Conservation (phyloP, 2,113 vertebrate species). For the Crotalus tigris region DNA sequence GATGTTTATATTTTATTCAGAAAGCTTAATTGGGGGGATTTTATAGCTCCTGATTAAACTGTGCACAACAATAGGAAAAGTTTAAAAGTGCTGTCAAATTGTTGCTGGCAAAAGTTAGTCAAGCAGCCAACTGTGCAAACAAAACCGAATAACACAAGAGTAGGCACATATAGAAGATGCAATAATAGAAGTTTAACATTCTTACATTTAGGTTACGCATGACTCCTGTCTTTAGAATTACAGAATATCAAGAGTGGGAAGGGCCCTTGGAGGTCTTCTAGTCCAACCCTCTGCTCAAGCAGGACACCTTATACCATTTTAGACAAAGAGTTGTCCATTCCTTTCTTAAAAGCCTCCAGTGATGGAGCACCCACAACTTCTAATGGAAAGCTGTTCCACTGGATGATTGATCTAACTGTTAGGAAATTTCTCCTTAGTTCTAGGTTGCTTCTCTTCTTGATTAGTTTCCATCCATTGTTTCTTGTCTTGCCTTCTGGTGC, state of each 20-base stretch:
- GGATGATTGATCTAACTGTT: background rate
- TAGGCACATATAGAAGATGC: background rate
- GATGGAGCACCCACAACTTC: background rate
- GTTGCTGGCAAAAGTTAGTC: constrained; percentile 15
- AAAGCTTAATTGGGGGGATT: constrained; percentile 52
- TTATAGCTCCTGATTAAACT: constrained; percentile 39
- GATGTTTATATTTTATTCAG: constrained; percentile 56
- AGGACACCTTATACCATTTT: background rate
- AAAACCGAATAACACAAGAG: background rate
- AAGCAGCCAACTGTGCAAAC: constrained; percentile 5
- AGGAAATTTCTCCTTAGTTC: background rate
- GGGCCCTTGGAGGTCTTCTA: background rate
- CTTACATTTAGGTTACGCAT: background rate
- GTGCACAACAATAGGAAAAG: constrained; percentile 31
- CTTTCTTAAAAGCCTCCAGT: background rate
- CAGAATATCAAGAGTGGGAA: background rate
- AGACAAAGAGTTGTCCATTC: background rate
- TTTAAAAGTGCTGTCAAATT: constrained; percentile 40
- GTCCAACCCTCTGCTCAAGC: background rate
- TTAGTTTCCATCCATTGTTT: background rate
- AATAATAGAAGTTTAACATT: background rate
- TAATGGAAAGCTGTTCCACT: background rate
- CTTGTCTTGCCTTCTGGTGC: background rate
- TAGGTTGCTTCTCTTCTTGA: background rate
- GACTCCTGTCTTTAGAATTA: background rate